These are phyloP conservation scores for Rhyzopertha dominica DNA, from an alignment of 1,140 invertebrate species.

Conservation along the genomic window DNA sequence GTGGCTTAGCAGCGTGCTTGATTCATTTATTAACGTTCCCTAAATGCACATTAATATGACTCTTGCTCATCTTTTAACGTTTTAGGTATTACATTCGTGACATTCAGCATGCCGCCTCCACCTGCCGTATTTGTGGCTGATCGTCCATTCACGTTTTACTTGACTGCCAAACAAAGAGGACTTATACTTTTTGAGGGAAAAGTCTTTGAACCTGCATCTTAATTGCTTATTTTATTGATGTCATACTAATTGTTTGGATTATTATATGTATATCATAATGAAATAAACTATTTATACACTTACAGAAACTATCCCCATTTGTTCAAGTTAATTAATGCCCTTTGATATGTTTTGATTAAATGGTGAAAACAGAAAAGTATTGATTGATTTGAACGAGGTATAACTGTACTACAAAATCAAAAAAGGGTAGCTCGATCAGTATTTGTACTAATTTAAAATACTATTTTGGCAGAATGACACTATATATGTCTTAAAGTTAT, in stretches of 20 bases:
- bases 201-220: slow-evolving; percentile 6
- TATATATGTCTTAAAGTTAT: too few species aligned
- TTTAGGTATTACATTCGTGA: slow-evolving; percentile 5
- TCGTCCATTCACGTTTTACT: slow-evolving; percentile 16
- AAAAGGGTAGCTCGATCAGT: too few species aligned
- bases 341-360: too few species aligned
- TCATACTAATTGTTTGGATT: not conserved
- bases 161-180: not conserved
- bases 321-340: not conserved
- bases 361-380: not conserved
- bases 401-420: too few species aligned
- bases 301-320: slow-evolving; percentile 6
- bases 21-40: too few species aligned
- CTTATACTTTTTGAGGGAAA: slow-evolving; percentile 15
- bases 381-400: too few species aligned
- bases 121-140: slow-evolving; percentile 11
- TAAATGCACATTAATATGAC: too few species aligned
- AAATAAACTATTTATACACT: slow-evolving; percentile 2
- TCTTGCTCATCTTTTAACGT: too few species aligned
- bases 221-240: not conserved
- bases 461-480: too few species aligned
- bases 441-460: too few species aligned
- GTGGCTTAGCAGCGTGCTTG: too few species aligned
- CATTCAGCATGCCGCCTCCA: not conserved
- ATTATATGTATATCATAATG: too few species aligned